Evolutionary conservation across 30 jellyfish, hydroid and myxozoan genomes (phyloP), one percentile per base, ranked within the genome.

Genomic region (Chrysaora quinquecirrha): DNA sequence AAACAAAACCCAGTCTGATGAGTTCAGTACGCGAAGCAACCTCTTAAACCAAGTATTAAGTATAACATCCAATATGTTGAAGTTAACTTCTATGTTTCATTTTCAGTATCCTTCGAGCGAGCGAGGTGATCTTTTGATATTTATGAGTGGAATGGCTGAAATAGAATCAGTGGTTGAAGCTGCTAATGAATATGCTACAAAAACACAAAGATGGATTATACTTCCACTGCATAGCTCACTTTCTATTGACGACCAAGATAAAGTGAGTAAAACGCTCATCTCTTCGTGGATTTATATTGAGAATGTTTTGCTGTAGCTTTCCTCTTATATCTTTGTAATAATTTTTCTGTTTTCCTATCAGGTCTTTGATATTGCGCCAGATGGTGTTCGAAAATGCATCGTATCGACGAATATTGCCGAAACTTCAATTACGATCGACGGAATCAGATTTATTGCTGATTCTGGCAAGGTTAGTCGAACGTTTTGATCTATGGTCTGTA

Each of bases 361-460:
- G 98, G 96, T 93, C 3, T 94, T 94, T 60, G 99, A 94, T 69
- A 75, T 87, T 38, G 96, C 99, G 22, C 99, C 99, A 6, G 96
- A 81, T 18, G 99, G 99, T 30, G 95, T 88, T 21, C 87, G 99
- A 12, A 94, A 94, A 65, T 87, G 97, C 76, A 80, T 94, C 49
- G 97, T 88, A 18, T 94, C 99, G 21, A 94, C 99, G 30, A 94
- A 94, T 74, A 94, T 94, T 68, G 99, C 99, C 4, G 99, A 94
- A 71, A 94, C 99, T 21, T 94, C 99, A 28, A 79, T 94, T 7
- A 94, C 99, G 3, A 94, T 94, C 46, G 99, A 94, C 62, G 99
- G 99, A n/a, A 92, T 94, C 19, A 72, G 99, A 50, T 94, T 94
- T 73, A 89, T 94, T 66, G 96, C 93, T 0, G 99, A 94, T 71